Evolutionary conservation across 1,140 invertebrate species (phyloP), one percentile per base, ranked within the genome.

Genomic region (Drosophila triauraria): DNA sequence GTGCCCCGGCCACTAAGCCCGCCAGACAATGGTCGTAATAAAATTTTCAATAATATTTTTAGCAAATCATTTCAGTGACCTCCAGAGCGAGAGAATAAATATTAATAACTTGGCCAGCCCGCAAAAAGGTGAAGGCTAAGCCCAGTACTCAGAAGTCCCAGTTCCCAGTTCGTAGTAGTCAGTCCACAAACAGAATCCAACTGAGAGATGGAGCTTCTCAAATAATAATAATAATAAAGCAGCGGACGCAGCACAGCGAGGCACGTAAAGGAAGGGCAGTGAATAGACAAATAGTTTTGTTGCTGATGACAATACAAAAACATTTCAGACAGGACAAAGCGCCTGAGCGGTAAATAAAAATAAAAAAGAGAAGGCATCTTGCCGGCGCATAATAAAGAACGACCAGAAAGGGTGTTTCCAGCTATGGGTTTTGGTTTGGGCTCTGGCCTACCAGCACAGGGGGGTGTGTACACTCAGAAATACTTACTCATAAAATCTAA

Each of bases 221-320:
- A 84, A 90, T 77, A 83, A 87, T 82, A 85, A 75, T 70, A 79
- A 54, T 62, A 65, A 78, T 71, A 78, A 71, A 78, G 75, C 75
- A 78, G 50, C 65, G 75, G 70, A 72, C 43, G 56, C 59, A 64
- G 72, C 30, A 48, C 47, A 46, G 40, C 42, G 57, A 15, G 59
- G 57, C 78, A 76, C 62, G 81, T 47, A 71, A 69, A 51, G 69
- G 38, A 78, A 68, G 76, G 65, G 42, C 74, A 84, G 78, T 90
- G 85, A 88, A 90, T 85, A 91, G 70, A 85, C 81, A 90, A 90
- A 82, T 79, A 85, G 78, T 90, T 90, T 74, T 67, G 81, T 85
- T 79, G 81, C 75, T 90, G 85, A 90, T 90, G 85, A 90, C 85
- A 88, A 88, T 88, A 85, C 81, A 81, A 81, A 90, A 84, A 78